Evolutionary conservation across 1,140 invertebrate species (phyloP), one percentile per base, ranked within the genome.

Genomic region (Temnothorax longispinosus): DNA sequence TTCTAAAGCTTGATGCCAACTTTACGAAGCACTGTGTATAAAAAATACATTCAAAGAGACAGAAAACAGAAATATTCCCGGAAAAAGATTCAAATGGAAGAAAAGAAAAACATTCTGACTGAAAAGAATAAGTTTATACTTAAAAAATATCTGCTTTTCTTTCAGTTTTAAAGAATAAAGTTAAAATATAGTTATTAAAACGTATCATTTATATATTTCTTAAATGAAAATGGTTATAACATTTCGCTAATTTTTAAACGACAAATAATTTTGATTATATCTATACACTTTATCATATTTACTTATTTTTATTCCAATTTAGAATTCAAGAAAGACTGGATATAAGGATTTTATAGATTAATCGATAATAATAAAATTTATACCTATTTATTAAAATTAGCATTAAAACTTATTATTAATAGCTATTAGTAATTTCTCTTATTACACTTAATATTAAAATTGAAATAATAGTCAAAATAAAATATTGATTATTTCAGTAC

Each of bases 231-330:
- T 2, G n/a, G 27, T 64, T 64, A 15, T 8, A 18, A 71, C 11
- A 47, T 4, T 18, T 71, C 27, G 7, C 2, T 47, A 69, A 13
- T 21, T 27, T 21, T 15, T 32, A 50, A 27, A 21, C 27, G 18
- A 15, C 13, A 18, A 27, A 13, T n/a, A 38, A 44, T 21, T 69
- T 44, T 13, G 11, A 41, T 69, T 56, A 32, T n/a, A 54, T 35
- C n/a, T 38, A 8, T 38, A 8, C 3, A 41, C 7, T 18, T 21
- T 18, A 38, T 41, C 44, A 11, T 7, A 58, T 41, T 41, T 58
- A 54, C 15, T 21, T 58, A 76, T 76, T 58, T 58, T 41, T 18
- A 75, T 44, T 44, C 6, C 21, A 58, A 21, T 76, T 58, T 76
- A 52, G 8, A 67, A 15, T 41, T 41, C 18, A 41, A 41, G 3